Conservation (phyloP, 2,113 vertebrate genomes). For the Hypanus sabinus region DNA sequence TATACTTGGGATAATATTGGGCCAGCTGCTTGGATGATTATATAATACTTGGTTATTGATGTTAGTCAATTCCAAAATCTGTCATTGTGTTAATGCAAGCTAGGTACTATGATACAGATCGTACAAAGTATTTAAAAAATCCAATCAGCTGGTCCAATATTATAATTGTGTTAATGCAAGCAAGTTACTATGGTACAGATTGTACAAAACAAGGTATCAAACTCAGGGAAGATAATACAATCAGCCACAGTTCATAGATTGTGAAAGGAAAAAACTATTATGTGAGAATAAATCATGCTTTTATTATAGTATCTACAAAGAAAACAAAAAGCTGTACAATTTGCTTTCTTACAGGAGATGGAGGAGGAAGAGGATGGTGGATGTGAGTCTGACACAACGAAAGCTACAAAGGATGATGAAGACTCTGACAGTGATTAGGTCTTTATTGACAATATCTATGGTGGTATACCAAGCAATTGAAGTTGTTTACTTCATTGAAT, state of each 20-base stretch:
- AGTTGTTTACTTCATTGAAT: no score
- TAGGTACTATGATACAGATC: neutral
- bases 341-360: neutral
- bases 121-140: neutral
- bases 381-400: neutral
- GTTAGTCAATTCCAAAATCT: neutral
- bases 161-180: neutral
- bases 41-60: neutral
- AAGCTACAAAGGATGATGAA: constrained; percentile 15
- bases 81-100: neutral
- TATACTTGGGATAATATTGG: neutral
- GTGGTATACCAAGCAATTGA: neutral
- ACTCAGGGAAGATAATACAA: no score
- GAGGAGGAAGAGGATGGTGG: neutral
- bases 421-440: constrained; percentile 24
- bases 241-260: neutral
- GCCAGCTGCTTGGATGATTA: neutral
- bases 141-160: no score
- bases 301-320: neutral
- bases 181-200: neutral
- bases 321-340: neutral
- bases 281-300: neutral
- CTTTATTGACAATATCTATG: neutral
- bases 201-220: neutral
- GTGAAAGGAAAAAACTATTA: neutral